Evolutionary conservation across 2,113 vertebrate species (phyloP), one percentile per base, ranked within the genome.

Genomic region (Collichthys lucidus): DNA sequence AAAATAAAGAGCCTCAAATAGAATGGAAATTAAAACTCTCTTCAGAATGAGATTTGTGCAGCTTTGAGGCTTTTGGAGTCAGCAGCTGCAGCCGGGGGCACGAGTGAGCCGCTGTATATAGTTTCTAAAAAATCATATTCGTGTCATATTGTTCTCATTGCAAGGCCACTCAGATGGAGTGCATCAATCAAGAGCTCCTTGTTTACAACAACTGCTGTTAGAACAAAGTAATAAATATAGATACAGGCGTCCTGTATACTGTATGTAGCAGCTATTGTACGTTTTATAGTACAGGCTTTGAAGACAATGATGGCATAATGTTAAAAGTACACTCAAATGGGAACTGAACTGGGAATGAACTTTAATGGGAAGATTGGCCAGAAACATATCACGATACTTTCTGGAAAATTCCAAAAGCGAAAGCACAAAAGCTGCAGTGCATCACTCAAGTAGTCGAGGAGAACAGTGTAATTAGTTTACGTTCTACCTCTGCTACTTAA

Each of bases 401-500:
- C 22, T 11, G 5, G 3, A 26, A 56, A 24, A 71, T 26, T 57
- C 22, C 22, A 59, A 1, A 11, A 20, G 24, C 40, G 22, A 19
- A 66, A 70, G 12, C 7, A 40, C 7, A 40, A 1, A 1, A 31
- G 2, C 47, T 77, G 26, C 57, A 29, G 26, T 57, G 77, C 74
- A 40, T 31, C 31, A 19, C 67, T 73, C 0, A 1, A 86, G 68
- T 17, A 3, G 47, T 19, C 22, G 35, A 40, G 35, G 35, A 40
- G 35, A 40, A 40, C 35, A 8, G 1, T 40, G 1, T 76, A 78
- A 87, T 78, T 50, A 24, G 31, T 42, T 88, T 75, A 86, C 16
- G 44, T 22, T 53, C 66, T 4, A 4, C 19, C 17, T 11, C 47
- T 42, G 20, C 61, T 63, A 53, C 71, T 79, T 55, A 67, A 49